A percentile compares a stretch with the other conserved stretches of the same genome.
Evolutionary conservation across 1,140 invertebrate genomes (phyloP).

Genomic region (Lordiphosa stackelbergi): DNA sequence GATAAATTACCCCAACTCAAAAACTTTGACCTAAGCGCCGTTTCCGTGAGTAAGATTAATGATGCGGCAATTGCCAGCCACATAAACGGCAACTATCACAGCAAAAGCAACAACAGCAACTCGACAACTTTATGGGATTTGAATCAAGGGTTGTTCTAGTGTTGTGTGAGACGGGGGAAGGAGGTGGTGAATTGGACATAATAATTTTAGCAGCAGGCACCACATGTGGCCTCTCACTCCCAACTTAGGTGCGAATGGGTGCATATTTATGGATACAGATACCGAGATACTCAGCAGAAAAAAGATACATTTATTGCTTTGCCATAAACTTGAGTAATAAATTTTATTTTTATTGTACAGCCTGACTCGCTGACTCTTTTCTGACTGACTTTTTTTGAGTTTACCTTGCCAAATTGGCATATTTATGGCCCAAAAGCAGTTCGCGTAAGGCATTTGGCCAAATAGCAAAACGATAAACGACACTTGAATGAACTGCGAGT

Average conservation of each 20-base stretch:
- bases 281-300: conserved; percentile 45
- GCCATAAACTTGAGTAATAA: conserved; percentile 71
- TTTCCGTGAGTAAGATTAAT: conserved; percentile 74
- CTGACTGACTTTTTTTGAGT: conserved; percentile 27
- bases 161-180: neutral
- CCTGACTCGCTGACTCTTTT: conserved; percentile 34
- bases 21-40: conserved; percentile 72
- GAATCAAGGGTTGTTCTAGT: conserved; percentile 60
- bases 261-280: conserved; percentile 66
- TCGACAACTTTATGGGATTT: conserved; percentile 71
- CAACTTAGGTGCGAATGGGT: conserved; percentile 63
- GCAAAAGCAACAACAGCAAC: conserved; percentile 41
- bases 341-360: conserved; percentile 71
- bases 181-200: conserved; percentile 40
- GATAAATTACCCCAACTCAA: conserved; percentile 73
- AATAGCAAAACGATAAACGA: conserved; percentile 70
- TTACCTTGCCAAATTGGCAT: conserved; percentile 58
- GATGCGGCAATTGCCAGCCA: conserved; percentile 71
- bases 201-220: conserved; percentile 62
- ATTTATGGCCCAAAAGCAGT: conserved; percentile 61
- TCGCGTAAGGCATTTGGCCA: conserved; percentile 54
- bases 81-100: conserved; percentile 66
- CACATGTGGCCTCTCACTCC: conserved; percentile 49
- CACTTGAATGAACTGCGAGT: conserved; percentile 65
- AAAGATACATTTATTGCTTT: conserved; percentile 71